Conservation (phyloP, 2,113 vertebrate genomes). For the Leuciscus idus region DNA sequence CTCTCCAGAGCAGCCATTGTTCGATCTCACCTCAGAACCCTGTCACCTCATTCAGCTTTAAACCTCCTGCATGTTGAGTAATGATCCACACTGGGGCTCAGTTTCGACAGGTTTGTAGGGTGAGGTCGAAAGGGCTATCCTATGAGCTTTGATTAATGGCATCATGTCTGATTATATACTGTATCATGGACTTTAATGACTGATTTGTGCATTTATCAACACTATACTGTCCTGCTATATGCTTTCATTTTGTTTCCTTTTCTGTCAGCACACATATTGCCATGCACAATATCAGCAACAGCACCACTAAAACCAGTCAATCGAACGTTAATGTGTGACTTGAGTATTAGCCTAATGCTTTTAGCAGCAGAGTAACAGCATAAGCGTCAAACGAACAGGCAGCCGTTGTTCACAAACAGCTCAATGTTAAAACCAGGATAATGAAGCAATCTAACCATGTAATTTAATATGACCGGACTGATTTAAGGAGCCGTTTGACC, state of each 20-base stretch:
- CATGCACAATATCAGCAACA: background rate
- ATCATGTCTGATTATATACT: conserved; percentile 12
- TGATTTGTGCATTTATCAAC: conserved; percentile 2
- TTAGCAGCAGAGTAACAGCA: conserved; percentile 64
- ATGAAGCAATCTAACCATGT: conserved; percentile 57
- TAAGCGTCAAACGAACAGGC: conserved; percentile 58
- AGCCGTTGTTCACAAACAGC: conserved; percentile 62
- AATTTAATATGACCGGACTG: conserved; percentile 68
- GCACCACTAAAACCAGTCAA: conserved; percentile 16
- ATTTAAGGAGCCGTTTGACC: conserved; percentile 70
- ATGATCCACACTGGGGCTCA: conserved; percentile 44
- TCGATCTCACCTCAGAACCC: conserved; percentile 16
- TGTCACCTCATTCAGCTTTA: conserved; percentile 30
- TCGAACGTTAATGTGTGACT: conserved; percentile 54
- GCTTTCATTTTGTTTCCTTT: background rate
- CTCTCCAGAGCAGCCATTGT: conserved; percentile 15
- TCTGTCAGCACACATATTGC: background rate
- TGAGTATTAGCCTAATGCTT: conserved; percentile 65
- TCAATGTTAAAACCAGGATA: conserved; percentile 66
- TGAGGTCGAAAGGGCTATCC: background rate
- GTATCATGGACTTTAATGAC: background rate
- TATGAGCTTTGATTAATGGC: background rate
- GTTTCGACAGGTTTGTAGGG: conserved; percentile 26
- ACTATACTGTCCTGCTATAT: background rate
- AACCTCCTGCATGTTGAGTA: conserved; percentile 35